phyloP scores from a whole-genome alignment of 1,140 invertebrate genomes.

The Aphaenogaster rudis region DNA sequence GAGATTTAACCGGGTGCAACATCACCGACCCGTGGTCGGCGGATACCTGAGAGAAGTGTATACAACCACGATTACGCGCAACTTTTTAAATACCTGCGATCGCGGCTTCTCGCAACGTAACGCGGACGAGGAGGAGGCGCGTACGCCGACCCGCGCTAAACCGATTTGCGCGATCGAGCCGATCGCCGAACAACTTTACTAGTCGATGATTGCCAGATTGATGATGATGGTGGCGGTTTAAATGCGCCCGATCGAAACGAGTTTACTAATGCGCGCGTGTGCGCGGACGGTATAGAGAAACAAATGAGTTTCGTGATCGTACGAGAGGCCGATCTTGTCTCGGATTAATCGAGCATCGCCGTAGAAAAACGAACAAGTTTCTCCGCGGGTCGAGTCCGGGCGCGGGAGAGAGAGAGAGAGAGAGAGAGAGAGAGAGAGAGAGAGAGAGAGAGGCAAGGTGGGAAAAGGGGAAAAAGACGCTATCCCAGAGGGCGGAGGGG shows the following conservation, averaged over 20 bases:
- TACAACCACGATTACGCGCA: conserved; percentile 39
- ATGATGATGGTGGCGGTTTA: conserved; percentile 47
- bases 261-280: conserved; percentile 65
- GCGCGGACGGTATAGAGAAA: conserved; percentile 74
- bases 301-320: conserved; percentile 79
- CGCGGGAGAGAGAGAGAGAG: conserved; percentile 7
- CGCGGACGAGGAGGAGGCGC: background rate
- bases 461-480: background rate
- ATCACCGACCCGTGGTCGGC: background rate
- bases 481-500: background rate
- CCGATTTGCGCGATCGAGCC: conserved; percentile 35
- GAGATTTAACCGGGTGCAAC: conserved; percentile 43
- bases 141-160: background rate
- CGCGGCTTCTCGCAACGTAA: conserved; percentile 16
- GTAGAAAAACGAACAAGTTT: conserved; percentile 67
- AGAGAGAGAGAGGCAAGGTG: background rate
- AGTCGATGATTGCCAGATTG: conserved; percentile 44
- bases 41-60: conserved; percentile 49
- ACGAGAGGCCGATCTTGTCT: conserved; percentile 79
- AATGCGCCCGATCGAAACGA: conserved; percentile 66
- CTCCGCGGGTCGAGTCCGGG: conserved; percentile 53
- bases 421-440: background rate
- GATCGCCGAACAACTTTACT: conserved; percentile 40
- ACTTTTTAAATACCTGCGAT: conserved; percentile 55
- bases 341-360: conserved; percentile 75